A percentile compares a stretch with the other conserved stretches of the same genome.
These are phyloP conservation scores for Corythoichthys intestinalis DNA, from an alignment of 2,113 vertebrate genomes.

Conservation along the genomic window DNA sequence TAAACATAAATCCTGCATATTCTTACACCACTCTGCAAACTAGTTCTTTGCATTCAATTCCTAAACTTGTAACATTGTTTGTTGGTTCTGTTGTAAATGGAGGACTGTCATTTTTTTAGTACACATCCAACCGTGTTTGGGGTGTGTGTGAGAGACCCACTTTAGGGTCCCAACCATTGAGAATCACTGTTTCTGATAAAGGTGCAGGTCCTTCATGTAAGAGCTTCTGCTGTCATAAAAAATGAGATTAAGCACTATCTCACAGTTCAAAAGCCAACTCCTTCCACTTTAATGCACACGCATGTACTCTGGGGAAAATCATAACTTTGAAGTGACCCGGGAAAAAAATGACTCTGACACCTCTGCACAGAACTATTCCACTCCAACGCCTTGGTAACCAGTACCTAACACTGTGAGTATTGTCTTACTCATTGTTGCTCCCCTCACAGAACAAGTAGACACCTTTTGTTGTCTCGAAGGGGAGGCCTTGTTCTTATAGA, in stretches of 20 bases:
- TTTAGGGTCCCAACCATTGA: background rate
- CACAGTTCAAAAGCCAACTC: slow-evolving; percentile 32
- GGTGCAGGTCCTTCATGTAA: background rate
- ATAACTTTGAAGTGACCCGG: too few relatives aligned
- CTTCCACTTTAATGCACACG: slow-evolving; percentile 6
- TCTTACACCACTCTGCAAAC: too few relatives aligned
- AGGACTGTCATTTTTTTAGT: background rate
- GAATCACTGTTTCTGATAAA: background rate
- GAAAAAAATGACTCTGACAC: background rate
- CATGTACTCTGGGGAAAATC: slow-evolving; percentile 1
- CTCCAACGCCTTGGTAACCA: slow-evolving; percentile 25
- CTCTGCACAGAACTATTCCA: slow-evolving; percentile 1
- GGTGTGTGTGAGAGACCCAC: background rate
- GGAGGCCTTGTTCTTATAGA: slow-evolving; percentile 60
- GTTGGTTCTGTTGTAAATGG: background rate
- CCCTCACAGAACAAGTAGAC: slow-evolving; percentile 29
- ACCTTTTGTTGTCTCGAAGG: slow-evolving; percentile 55
- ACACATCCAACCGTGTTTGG: background rate
- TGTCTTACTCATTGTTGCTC: slow-evolving; percentile 41
- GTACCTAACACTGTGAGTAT: slow-evolving; percentile 34
- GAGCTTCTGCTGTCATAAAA: slow-evolving; percentile 27
- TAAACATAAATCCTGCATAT: too few relatives aligned
- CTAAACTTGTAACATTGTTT: background rate
- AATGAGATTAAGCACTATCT: slow-evolving; percentile 39
- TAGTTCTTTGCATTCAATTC: background rate